Conservation (phyloP, 2,113 vertebrate genomes). For the Sturnus vulgaris region DNA sequence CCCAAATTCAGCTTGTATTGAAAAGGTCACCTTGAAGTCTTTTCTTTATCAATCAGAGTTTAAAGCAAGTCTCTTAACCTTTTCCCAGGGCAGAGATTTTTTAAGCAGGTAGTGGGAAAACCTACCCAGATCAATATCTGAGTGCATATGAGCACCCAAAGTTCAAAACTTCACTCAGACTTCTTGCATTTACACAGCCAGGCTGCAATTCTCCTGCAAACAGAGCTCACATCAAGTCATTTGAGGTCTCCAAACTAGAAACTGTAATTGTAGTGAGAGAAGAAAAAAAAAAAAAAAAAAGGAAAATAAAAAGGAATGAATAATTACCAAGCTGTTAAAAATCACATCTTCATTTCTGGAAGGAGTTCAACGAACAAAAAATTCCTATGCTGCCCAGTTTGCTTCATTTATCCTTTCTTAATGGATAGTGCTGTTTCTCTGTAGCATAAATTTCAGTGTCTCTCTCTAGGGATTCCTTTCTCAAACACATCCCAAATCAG, state of each 20-base stretch:
- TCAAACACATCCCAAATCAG: neutral
- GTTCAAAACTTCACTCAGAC: neutral
- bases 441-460: neutral
- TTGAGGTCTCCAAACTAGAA: neutral
- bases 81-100: conserved; percentile 6
- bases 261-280: neutral
- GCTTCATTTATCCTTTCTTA: neutral
- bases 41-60: conserved; percentile 42
- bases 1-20: neutral
- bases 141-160: neutral
- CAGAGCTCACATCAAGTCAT: neutral
- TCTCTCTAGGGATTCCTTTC: neutral
- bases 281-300: neutral
- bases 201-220: neutral
- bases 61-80: conserved; percentile 25
- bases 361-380: neutral
- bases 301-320: neutral
- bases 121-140: neutral
- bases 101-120: neutral
- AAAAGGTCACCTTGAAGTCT: conserved; percentile 33
- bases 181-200: neutral
- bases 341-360: neutral
- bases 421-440: neutral
- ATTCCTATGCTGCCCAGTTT: neutral
- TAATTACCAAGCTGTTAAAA: neutral